Percentiles rank a stretch among this genome's conserved stretches.
Conservation (phyloP, 2,113 vertebrate species). For the Erythrocercus mccallii region DNA sequence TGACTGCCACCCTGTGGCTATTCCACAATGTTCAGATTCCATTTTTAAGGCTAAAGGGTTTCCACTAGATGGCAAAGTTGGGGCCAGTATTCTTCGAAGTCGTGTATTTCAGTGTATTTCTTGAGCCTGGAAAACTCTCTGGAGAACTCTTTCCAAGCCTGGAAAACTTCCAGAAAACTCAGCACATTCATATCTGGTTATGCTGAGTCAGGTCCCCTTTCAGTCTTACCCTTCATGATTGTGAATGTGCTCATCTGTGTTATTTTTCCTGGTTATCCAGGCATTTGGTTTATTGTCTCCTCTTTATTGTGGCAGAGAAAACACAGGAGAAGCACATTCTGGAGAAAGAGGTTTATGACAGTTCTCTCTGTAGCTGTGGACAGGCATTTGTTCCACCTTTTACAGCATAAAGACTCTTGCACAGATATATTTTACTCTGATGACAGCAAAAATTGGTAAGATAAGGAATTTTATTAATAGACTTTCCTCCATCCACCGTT, state of each 20-base stretch:
- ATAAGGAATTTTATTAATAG: conserved; percentile 29
- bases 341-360: background rate
- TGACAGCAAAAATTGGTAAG: background rate
- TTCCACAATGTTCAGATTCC: background rate
- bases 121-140: background rate
- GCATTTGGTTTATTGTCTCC: background rate
- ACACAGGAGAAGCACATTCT: background rate
- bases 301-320: background rate
- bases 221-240: background rate
- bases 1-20: background rate
- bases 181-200: background rate
- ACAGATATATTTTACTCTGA: background rate
- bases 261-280: background rate
- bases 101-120: background rate
- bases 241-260: background rate
- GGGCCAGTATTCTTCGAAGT: background rate
- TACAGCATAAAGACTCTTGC: background rate
- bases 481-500: background rate
- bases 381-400: background rate
- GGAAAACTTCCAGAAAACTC: background rate
- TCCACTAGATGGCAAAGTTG: background rate
- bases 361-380: background rate
- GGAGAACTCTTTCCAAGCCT: background rate
- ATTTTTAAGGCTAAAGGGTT: background rate
- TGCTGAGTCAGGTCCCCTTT: background rate